Percentiles rank a stretch among this genome's conserved stretches.
These are phyloP conservation scores for Fragum whitleyi DNA, from an alignment of 2,888 invertebrate genomes.

Conservation along the genomic window DNA sequence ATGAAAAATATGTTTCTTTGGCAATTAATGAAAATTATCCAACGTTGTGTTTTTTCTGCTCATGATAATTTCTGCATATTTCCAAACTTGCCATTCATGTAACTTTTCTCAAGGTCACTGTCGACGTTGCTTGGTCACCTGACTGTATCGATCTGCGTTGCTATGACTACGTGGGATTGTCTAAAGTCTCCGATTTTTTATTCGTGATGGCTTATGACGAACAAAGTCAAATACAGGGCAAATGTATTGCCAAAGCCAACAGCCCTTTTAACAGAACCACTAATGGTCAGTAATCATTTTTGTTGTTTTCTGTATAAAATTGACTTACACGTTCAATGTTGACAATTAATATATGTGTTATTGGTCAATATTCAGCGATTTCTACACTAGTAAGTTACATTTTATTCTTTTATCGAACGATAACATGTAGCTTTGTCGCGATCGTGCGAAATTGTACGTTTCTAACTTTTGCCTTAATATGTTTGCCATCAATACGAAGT, in stretches of 20 bases:
- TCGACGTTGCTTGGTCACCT: conserved; percentile 85
- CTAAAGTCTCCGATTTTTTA: conserved; percentile 81
- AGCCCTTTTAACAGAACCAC: conserved; percentile 72
- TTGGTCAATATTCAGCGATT: not conserved
- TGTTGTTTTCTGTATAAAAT: not conserved
- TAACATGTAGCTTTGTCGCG: no score
- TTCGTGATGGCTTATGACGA: conserved; percentile 86
- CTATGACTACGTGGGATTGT: conserved; percentile 84
- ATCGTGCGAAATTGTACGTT: no score
- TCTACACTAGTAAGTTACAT: no score
- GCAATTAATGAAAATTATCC: no score
- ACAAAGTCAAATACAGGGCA: conserved; percentile 84
- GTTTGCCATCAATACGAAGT: no score
- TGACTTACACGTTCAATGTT: no score
- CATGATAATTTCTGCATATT: no score
- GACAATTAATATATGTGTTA: not conserved
- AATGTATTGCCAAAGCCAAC: conserved; percentile 82
- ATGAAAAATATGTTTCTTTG: no score
- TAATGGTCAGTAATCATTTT: conserved; percentile 63
- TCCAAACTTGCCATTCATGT: no score
- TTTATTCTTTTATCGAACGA: no score
- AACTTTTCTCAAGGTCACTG: conserved; percentile 78
- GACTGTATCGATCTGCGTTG: conserved; percentile 83
- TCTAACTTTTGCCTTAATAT: no score
- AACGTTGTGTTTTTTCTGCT: no score